Percentiles rank a stretch among this genome's conserved stretches.
Conservation (phyloP, 2,113 vertebrate species). For the Bos taurus region DNA sequence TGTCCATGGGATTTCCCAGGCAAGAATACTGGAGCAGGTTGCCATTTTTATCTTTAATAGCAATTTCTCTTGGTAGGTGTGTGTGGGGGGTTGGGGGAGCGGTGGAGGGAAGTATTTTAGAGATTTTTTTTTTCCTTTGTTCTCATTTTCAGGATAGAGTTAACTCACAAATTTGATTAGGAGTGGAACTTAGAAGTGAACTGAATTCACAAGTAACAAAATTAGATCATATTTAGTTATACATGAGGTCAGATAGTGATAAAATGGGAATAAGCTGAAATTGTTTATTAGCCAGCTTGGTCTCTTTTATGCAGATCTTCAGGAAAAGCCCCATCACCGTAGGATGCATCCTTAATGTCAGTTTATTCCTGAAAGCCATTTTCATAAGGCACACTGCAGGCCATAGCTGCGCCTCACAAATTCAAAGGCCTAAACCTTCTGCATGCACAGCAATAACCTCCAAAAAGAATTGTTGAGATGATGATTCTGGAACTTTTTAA, state of each 20-base stretch:
- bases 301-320: slow-evolving; percentile 21
- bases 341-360: background rate
- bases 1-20: background rate
- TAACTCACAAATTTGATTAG: slow-evolving; percentile 30
- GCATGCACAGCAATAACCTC: slow-evolving; percentile 12
- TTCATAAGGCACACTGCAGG: background rate
- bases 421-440: slow-evolving; percentile 13
- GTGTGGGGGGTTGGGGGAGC: accelerated
- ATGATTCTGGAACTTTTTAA: slow-evolving; percentile 65
- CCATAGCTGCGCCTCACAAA: background rate
- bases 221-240: slow-evolving; percentile 38
- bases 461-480: slow-evolving; percentile 50
- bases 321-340: background rate
- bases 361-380: slow-evolving; percentile 19
- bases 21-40: background rate
- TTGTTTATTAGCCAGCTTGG: background rate
- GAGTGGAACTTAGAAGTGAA: background rate
- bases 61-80: background rate
- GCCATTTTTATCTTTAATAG: background rate
- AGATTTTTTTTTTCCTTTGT: background rate
- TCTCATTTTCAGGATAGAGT: slow-evolving; percentile 30
- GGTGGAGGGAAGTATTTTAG: background rate
- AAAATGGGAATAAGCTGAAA: slow-evolving; percentile 17
- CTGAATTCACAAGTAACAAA: slow-evolving; percentile 7
- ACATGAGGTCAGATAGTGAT: background rate